Conservation (phyloP, 2,888 invertebrate genomes). For the Anagyrus pseudococci region DNA sequence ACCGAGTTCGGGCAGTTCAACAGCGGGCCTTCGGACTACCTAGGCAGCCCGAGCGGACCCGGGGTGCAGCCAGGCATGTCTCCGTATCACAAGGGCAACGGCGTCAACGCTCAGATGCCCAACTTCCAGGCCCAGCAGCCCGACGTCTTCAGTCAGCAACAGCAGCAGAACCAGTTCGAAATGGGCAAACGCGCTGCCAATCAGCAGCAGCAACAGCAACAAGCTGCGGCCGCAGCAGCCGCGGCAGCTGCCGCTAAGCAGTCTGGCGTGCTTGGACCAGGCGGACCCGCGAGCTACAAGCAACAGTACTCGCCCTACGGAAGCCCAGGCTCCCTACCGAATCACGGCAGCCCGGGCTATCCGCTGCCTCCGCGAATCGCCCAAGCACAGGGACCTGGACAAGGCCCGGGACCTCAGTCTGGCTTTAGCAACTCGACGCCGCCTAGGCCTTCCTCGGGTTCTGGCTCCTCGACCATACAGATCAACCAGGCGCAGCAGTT, state of each 20-base stretch:
- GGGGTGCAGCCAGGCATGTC: constrained; percentile 42
- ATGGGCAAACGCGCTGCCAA: constrained; percentile 3
- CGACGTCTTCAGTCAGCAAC: constrained; percentile 54
- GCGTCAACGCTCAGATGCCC: constrained; percentile 47
- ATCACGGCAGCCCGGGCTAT: constrained; percentile 66
- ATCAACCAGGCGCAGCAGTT: constrained; percentile 89
- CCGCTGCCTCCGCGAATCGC: constrained; percentile 58
- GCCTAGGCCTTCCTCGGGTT: constrained; percentile 65
- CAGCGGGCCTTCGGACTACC: constrained; percentile 62
- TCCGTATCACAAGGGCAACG: constrained; percentile 58
- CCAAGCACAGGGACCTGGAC: constrained; percentile 59
- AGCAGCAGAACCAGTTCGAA: constrained; percentile 22
- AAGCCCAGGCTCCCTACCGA: constrained; percentile 69
- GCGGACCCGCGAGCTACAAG: constrained; percentile 59
- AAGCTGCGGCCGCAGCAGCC: constrained; percentile 11
- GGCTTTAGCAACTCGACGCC: constrained; percentile 64
- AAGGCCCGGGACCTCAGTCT: constrained; percentile 58
- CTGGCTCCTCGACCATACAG: constrained; percentile 72
- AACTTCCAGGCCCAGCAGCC: constrained; percentile 32
- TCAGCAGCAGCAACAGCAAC: constrained; percentile 37
- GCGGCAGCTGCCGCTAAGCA: not conserved
- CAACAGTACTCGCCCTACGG: constrained; percentile 75
- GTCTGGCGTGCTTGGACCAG: constrained; percentile 14
- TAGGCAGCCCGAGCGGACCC: constrained; percentile 62
- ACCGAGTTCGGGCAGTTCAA: constrained; percentile 68